Evolutionary conservation across 1,140 invertebrate species (phyloP).

Genomic region (Akabosia matsudoensis): DNA sequence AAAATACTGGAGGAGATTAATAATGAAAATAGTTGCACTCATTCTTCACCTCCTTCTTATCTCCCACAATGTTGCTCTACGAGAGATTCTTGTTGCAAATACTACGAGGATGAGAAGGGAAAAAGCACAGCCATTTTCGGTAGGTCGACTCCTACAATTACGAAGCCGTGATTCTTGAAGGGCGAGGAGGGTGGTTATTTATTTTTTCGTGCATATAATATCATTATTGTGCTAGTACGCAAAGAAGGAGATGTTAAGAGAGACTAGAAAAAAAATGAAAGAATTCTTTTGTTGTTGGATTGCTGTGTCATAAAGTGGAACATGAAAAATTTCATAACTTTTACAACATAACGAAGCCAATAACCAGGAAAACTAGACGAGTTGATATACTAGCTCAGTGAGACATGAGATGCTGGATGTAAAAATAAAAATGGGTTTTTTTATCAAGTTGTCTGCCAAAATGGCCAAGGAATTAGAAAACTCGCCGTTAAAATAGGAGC

Average conservation of each 20-base stretch:
- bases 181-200: not conserved
- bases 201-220: too few relatives aligned
- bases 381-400: not conserved
- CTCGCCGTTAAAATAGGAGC: too few relatives aligned
- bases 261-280: not conserved
- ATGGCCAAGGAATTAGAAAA: too few relatives aligned
- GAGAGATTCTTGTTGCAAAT: slow-evolving; percentile 8
- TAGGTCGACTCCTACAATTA: too few relatives aligned
- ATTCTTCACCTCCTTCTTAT: slow-evolving; percentile 14
- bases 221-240: too few relatives aligned
- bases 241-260: not conserved
- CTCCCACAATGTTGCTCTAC: not conserved
- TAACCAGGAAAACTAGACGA: not conserved
- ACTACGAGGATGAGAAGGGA: not conserved
- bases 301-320: slow-evolving; percentile 21
- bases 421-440: too few relatives aligned
- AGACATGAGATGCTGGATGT: too few relatives aligned
- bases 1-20: slow-evolving; percentile 23
- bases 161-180: not conserved
- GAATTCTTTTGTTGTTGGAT: slow-evolving; percentile 21
- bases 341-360: slow-evolving; percentile 23
- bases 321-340: slow-evolving; percentile 25
- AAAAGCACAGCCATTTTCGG: not conserved
- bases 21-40: slow-evolving; percentile 17
- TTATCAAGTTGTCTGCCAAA: too few relatives aligned